A percentile compares a stretch with the other conserved stretches of the same genome.
Conservation (phyloP, 2,888 invertebrate genomes). For the Mesorhabditis sp. region DNA sequence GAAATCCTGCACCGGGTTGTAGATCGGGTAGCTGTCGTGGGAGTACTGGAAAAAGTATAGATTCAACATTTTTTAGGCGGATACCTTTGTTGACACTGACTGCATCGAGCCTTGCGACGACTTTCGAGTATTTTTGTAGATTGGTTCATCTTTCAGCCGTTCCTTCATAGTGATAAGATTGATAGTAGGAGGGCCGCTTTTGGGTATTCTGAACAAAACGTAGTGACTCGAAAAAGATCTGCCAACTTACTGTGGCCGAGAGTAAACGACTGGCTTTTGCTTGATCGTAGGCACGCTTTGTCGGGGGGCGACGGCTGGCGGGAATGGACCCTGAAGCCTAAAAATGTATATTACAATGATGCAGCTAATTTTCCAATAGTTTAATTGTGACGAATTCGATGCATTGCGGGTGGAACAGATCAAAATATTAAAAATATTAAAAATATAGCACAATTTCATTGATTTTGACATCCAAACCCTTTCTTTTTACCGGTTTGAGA, state of each 20-base stretch:
- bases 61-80: background rate
- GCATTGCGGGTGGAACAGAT: no score
- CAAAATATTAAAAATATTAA: no score
- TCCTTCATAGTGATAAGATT: background rate
- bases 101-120: background rate
- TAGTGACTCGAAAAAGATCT: background rate
- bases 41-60: conserved; percentile 11
- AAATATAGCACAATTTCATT: no score
- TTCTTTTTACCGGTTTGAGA: no score
- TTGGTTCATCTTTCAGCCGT: background rate
- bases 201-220: background rate
- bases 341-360: background rate
- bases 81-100: background rate
- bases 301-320: background rate
- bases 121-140: background rate
- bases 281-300: background rate
- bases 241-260: background rate
- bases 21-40: conserved; percentile 25
- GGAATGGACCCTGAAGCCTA: background rate
- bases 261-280: background rate
- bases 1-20: conserved; percentile 34
- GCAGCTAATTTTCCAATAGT: no score
- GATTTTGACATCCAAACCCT: no score
- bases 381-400: no score
- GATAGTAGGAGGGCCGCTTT: no score